Conservation (phyloP, 2,888 invertebrate species). For the Philonicus albiceps region DNA sequence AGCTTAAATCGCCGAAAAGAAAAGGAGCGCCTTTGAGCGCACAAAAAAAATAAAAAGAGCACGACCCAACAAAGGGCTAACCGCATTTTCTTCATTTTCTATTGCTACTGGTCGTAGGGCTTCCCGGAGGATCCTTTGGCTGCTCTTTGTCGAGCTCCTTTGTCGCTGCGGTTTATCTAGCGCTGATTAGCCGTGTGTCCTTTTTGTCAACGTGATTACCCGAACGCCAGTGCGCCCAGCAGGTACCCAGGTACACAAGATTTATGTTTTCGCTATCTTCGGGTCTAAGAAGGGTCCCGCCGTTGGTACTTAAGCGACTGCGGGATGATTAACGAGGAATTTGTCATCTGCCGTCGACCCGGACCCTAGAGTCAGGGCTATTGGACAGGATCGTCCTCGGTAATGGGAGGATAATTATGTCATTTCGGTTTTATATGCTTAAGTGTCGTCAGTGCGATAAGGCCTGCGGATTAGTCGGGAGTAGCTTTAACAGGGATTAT, state of each 20-base stretch:
- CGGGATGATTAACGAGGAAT: background rate
- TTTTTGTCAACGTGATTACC: constrained; percentile 30
- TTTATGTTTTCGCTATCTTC: constrained; percentile 4
- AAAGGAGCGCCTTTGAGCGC: background rate
- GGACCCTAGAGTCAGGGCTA: background rate
- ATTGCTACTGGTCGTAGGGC: background rate
- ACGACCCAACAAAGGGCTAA: constrained; percentile 33
- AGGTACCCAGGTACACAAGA: constrained; percentile 2
- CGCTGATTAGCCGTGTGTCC: constrained; percentile 30
- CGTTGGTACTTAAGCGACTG: background rate
- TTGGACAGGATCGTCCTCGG: background rate
- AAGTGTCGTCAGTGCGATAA: constrained; percentile 5
- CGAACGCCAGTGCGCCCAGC: constrained; percentile 16
- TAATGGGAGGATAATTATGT: constrained; percentile 34
- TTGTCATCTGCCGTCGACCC: constrained; percentile 12
- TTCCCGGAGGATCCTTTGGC: background rate
- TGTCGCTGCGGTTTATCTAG: constrained; percentile 35
- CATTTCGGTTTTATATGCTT: constrained; percentile 8
- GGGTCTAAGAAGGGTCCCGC: background rate
- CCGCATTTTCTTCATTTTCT: constrained; percentile 25
- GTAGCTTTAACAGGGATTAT: constrained; percentile 3
- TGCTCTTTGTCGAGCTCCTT: background rate
- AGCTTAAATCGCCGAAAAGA: constrained; percentile 3
- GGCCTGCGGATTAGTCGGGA: background rate
- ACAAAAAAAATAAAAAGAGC: constrained; percentile 9